Evolutionary conservation across 1,140 invertebrate genomes (phyloP).

Genomic region (Periplaneta americana): DNA sequence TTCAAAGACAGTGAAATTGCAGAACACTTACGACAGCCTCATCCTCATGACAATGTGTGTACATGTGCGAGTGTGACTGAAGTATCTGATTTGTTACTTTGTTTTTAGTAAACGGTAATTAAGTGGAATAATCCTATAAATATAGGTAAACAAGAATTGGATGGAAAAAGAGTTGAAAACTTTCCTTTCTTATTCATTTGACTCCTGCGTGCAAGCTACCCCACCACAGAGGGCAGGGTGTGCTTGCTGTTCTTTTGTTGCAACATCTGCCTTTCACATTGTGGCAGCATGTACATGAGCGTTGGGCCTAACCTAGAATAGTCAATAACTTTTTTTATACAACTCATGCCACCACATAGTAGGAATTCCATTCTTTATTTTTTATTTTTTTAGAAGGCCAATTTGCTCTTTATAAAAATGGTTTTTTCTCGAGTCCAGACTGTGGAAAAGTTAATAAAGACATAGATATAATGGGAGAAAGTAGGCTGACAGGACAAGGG

Average conservation of each 20-base stretch:
- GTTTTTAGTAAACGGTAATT: too few species aligned
- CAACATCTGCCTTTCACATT: background rate
- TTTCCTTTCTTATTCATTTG: too few species aligned
- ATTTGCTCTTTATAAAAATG: background rate
- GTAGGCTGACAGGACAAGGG: background rate
- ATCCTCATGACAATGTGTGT: too few species aligned
- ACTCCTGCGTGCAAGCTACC: background rate
- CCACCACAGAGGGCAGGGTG: background rate
- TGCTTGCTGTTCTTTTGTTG: background rate
- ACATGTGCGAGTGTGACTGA: too few species aligned
- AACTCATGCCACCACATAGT: background rate
- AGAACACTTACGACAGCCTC: too few species aligned
- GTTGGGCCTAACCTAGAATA: background rate
- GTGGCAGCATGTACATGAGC: background rate
- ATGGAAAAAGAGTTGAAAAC: too few species aligned
- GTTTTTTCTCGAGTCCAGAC: background rate
- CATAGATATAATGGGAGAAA: background rate
- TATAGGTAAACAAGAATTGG: too few species aligned
- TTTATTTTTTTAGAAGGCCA: background rate
- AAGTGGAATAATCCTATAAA: too few species aligned
- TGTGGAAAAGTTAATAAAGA: background rate
- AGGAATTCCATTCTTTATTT: background rate
- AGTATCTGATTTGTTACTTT: too few species aligned
- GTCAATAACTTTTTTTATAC: background rate
- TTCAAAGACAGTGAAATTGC: too few species aligned